phyloP scores from a whole-genome alignment of 2,888 invertebrate genomes.

The Therioaphis trifolii region DNA sequence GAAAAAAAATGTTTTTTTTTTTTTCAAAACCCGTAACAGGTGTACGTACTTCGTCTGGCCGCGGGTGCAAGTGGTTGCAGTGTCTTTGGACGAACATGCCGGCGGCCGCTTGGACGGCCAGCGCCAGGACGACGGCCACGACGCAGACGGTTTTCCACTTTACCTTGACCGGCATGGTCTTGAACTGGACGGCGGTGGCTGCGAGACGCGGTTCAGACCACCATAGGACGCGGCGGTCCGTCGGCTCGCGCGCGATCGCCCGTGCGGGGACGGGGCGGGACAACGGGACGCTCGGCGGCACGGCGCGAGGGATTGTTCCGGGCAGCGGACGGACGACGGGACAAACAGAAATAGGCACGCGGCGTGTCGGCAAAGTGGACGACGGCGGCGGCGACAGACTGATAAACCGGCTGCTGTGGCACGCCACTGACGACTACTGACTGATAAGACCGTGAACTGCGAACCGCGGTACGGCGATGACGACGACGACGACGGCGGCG shows the following conservation, averaged over 20 bases:
- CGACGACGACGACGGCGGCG: background rate
- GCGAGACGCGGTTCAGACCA: background rate
- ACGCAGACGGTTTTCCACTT: slow-evolving; percentile 65
- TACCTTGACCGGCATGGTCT: slow-evolving; percentile 63
- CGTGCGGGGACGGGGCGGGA: background rate
- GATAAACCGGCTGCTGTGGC: background rate
- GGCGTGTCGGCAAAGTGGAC: background rate
- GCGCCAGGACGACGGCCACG: slow-evolving; percentile 63
- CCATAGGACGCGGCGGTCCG: too few species aligned
- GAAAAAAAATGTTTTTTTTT: too few species aligned
- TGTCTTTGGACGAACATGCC: slow-evolving; percentile 66
- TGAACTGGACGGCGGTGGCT: too few species aligned
- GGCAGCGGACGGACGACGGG: too few species aligned
- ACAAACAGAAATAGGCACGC: too few species aligned
- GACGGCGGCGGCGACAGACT: background rate
- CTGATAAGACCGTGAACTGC: slow-evolving; percentile 54
- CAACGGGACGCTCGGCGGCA: background rate
- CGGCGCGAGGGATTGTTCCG: too few species aligned
- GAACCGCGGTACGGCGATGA: background rate
- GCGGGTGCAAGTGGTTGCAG: slow-evolving; percentile 67
- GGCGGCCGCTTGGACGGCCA: slow-evolving; percentile 64
- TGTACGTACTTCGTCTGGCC: slow-evolving; percentile 67
- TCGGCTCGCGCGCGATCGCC: background rate
- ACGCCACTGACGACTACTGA: background rate
- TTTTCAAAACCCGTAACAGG: too few species aligned